Evolutionary conservation across 2,888 invertebrate genomes (phyloP).

Genomic region (Oxytorus armatus): DNA sequence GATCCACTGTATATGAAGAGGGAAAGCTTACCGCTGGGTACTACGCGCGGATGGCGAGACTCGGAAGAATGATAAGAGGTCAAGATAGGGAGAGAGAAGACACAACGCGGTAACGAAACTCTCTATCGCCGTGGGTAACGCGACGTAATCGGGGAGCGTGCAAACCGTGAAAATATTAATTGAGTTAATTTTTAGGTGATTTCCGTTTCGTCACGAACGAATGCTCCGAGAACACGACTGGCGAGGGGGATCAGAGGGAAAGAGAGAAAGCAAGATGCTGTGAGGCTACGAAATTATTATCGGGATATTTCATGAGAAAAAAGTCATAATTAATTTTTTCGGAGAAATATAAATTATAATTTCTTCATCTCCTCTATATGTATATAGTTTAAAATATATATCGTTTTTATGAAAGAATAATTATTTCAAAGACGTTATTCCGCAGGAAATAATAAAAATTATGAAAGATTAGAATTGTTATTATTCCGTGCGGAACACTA

Average conservation of each 20-base stretch:
- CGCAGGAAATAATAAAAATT: too few relatives aligned
- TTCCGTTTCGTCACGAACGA: slow-evolving; percentile 29
- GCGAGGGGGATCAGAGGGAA: not conserved
- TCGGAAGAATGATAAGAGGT: slow-evolving; percentile 20
- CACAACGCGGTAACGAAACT: slow-evolving; percentile 18
- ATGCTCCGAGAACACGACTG: not conserved
- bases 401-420: too few relatives aligned
- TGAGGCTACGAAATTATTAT: not conserved
- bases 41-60: slow-evolving; percentile 27
- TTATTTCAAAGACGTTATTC: too few relatives aligned
- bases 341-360: not conserved
- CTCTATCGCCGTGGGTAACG: slow-evolving; percentile 4
- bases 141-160: slow-evolving; percentile 20
- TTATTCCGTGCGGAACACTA: too few relatives aligned
- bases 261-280: not conserved
- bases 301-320: not conserved
- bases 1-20: too few relatives aligned
- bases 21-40: slow-evolving; percentile 16
- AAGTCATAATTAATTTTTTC: too few relatives aligned
- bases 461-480: too few relatives aligned
- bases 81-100: not conserved
- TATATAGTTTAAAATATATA: too few relatives aligned
- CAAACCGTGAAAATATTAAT: slow-evolving; percentile 73
- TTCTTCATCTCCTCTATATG: too few relatives aligned
- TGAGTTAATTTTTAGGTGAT: slow-evolving; percentile 72